These are phyloP conservation scores for Stegophylla sp. DNA, from an alignment of 2,888 invertebrate species.

Conservation along the genomic window DNA sequence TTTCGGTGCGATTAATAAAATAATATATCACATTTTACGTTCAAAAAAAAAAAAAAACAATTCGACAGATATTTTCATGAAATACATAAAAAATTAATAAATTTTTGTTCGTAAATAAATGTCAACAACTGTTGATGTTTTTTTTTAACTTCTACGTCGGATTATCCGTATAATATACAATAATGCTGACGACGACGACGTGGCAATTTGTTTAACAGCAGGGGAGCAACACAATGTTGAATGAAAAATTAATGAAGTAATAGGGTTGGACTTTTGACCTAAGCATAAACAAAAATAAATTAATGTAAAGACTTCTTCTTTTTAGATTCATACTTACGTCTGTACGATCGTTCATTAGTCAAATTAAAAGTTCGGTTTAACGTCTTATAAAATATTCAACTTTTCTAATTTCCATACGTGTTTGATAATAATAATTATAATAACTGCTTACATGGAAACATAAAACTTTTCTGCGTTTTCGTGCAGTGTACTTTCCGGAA, in stretches of 20 bases:
- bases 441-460: no score
- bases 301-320: background rate
- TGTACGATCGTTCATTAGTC: background rate
- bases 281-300: background rate
- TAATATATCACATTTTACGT: no score
- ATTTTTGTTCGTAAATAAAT: constrained; percentile 6
- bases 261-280: constrained; percentile 42
- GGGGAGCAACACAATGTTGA: constrained; percentile 30
- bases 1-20: no score
- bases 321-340: background rate
- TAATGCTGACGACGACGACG: constrained; percentile 1
- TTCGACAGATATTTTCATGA: background rate
- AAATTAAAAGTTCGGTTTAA: background rate
- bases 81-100: background rate
- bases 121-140: constrained; percentile 4
- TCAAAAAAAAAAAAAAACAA: background rate
- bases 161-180: background rate
- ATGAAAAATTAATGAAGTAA: constrained; percentile 42
- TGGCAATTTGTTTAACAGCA: constrained; percentile 42
- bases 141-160: no score
- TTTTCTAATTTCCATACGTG: no score
- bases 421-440: no score
- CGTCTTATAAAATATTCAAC: background rate
- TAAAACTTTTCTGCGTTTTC: no score
- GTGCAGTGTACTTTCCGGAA: no score